These are phyloP conservation scores for Mormyrus hasselquistii DNA, from an alignment of 2,797 vertebrate genomes.

Conservation along the genomic window DNA sequence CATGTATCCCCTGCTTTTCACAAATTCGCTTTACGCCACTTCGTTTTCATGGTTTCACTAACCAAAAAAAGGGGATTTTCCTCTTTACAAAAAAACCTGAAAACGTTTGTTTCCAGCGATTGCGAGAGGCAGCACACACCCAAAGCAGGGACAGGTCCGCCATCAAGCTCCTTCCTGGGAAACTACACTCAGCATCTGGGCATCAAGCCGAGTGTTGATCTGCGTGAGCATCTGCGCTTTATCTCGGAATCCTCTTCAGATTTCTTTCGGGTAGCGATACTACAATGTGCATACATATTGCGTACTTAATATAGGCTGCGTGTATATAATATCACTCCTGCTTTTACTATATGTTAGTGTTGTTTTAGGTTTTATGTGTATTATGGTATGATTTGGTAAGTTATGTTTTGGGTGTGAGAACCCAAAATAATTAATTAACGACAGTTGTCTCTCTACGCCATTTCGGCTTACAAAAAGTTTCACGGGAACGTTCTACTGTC, in stretches of 20 bases:
- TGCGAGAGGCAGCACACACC: background rate
- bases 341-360: background rate
- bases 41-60: background rate
- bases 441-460: background rate
- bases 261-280: background rate
- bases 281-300: background rate
- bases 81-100: background rate
- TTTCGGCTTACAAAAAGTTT: background rate
- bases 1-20: background rate
- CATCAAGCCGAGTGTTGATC: background rate
- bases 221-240: background rate
- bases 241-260: background rate
- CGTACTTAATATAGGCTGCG: background rate
- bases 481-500: background rate
- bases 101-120: background rate
- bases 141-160: background rate
- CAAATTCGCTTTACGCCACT: background rate
- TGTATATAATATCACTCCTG: background rate
- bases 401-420: background rate
- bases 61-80: background rate
- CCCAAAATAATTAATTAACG: background rate
- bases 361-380: background rate
- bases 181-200: background rate
- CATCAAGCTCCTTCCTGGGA: background rate
- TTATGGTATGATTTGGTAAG: background rate